Evolutionary conservation across 2,888 invertebrate species (phyloP).

Genomic region (Ormyrus labotus): DNA sequence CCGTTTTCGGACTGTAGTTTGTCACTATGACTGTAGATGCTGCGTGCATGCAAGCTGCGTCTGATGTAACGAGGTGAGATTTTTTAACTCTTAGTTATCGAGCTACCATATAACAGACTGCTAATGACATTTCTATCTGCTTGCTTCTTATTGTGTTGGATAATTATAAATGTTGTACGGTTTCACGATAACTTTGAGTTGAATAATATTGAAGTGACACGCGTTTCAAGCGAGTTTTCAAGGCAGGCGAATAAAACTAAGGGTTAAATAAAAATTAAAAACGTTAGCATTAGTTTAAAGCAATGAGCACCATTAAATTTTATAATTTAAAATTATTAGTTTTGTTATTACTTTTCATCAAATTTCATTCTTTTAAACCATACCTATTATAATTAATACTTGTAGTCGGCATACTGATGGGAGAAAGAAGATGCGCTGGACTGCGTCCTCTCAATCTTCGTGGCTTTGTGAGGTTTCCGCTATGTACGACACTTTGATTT

Average conservation of each 20-base stretch:
- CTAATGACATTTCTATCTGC: background rate
- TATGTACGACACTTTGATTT: conserved; percentile 67
- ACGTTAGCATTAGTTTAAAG: conserved; percentile 5
- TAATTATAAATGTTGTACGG: no score
- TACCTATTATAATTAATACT: conserved; percentile 80
- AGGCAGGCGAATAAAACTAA: no score
- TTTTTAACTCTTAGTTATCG: background rate
- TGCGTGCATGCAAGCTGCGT: background rate
- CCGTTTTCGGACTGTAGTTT: no score
- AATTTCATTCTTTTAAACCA: conserved; percentile 38
- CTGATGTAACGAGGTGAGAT: conserved; percentile 37
- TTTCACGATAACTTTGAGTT: no score
- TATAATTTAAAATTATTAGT: background rate
- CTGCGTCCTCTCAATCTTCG: conserved; percentile 73
- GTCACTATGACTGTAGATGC: no score
- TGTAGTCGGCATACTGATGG: conserved; percentile 79
- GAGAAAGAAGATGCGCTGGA: conserved; percentile 77
- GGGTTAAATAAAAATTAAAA: no score
- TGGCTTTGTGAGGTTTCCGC: conserved; percentile 71
- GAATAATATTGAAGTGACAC: no score
- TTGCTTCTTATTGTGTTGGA: background rate
- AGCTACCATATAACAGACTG: no score
- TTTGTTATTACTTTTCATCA: background rate
- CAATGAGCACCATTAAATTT: conserved; percentile 42
- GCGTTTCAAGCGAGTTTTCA: no score